Evolutionary conservation across 2,888 invertebrate species (phyloP).

Genomic region (Myopa tessellatipennis): DNA sequence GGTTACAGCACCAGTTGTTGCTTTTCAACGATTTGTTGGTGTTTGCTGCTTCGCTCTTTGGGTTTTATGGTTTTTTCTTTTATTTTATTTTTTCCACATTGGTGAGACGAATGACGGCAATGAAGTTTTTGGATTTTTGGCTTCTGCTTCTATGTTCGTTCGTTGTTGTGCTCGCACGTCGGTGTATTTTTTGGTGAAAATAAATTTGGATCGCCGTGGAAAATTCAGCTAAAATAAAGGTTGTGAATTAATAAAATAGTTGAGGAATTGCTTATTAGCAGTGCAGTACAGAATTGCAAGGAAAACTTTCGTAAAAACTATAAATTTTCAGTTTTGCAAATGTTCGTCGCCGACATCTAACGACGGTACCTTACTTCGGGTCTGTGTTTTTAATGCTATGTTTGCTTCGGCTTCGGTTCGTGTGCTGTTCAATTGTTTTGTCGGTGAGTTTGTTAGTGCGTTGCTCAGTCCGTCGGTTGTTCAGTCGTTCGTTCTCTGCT

Average conservation of each 20-base stretch:
- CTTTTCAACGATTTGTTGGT: not conserved
- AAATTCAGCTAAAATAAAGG: not conserved
- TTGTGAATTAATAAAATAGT: not conserved
- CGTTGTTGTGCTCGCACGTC: conserved; percentile 30
- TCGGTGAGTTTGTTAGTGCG: conserved; percentile 1
- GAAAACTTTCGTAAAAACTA: conserved; percentile 5
- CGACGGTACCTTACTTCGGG: conserved; percentile 14
- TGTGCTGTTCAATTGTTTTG: conserved; percentile 13
- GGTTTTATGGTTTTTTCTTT: conserved; percentile 5
- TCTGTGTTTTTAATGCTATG: conserved; percentile 18
- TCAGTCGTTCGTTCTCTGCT: conserved; percentile 3
- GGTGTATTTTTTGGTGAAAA: conserved; percentile 33
- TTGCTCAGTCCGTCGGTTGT: conserved; percentile 5
- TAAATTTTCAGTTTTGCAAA: conserved; percentile 31
- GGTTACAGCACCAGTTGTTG: conserved; percentile 9
- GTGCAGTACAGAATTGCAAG: not conserved
- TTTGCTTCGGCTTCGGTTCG: conserved; percentile 24
- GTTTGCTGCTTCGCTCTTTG: conserved; percentile 5
- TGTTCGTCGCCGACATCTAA: conserved; percentile 11
- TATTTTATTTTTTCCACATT: not conserved
- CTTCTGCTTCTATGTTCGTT: conserved; percentile 34
- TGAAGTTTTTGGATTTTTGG: conserved; percentile 37
- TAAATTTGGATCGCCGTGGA: conserved; percentile 7
- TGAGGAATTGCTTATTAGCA: not conserved
- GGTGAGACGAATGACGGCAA: conserved; percentile 5